Evolutionary conservation across 2,888 invertebrate species (phyloP), one percentile per base, ranked within the genome.

Genomic region (Scaptomyza polygonia): DNA sequence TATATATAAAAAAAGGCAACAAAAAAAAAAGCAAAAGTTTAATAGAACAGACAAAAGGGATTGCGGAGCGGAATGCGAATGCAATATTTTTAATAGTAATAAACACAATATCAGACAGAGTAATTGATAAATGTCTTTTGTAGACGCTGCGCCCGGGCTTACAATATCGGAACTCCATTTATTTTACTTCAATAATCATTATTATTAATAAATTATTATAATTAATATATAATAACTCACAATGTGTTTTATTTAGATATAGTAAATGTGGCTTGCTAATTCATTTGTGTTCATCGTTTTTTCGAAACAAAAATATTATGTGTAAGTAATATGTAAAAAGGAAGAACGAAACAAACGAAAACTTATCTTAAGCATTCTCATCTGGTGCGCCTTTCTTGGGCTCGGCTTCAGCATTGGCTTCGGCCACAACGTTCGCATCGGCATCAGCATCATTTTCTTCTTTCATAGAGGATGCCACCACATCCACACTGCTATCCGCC

Each of bases 151-250:
- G 66, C 59, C 67, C 59, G 65, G 69, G 75, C 75, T 75, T 75
- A 80, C 78, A 84, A 86, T 84, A 78, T 78, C 74, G 80, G 83
- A 76, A 84, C 73, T 84, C 70, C 88, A 86, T 88, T 84, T 88
- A 86, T 86, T 85, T 72, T 66, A 72, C 62, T 75, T 84, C 77
- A 77, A 79, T 88, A 72, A 65, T 67, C 54, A 84, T 88, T 77
- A 85, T 87, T 88, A 88, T 87, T 79, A 88, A 79, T 87, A 87
- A 88, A 83, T 86, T 88, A 84, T 83, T 83, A 88, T 86, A 88
- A 77, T 79, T 85, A 85, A 73, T 86, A 78, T 85, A 85, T 86
- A 82, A 86, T 86, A 88, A 86, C 78, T 74, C 81, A 76, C 69
- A 68, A 72, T 77, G 65, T 27, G 56, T 83, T 71, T 83, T 72